Conservation (phyloP, 1,140 invertebrate species). For the Bombus haemorrhoidalis region DNA sequence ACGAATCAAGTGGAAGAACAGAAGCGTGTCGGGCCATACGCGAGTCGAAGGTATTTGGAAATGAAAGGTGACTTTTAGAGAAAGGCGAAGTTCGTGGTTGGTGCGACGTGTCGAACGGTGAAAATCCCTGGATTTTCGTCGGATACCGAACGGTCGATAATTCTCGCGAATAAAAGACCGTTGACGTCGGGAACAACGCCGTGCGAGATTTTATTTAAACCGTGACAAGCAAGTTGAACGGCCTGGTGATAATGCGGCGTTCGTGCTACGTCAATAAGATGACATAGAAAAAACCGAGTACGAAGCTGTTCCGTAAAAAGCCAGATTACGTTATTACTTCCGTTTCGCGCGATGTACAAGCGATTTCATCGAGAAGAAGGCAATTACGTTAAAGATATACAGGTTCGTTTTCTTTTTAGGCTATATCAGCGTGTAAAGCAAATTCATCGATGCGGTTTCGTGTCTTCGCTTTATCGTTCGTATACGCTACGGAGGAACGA, state of each 20-base stretch:
- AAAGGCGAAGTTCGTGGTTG: neutral
- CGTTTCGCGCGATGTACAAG: neutral
- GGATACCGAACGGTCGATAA: neutral
- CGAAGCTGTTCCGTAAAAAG: neutral
- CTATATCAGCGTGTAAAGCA: neutral
- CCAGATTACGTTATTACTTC: neutral
- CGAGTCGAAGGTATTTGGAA: neutral
- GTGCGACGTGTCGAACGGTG: neutral
- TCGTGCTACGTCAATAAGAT: neutral
- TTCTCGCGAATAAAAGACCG: neutral
- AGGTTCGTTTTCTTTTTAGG: neutral
- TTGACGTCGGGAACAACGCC: neutral
- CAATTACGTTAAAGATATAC: neutral
- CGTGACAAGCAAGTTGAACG: neutral
- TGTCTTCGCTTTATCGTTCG: neutral
- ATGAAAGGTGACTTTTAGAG: neutral
- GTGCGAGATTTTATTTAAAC: conserved; percentile 10
- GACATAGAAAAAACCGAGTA: neutral
- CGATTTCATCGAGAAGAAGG: neutral
- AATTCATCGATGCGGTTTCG: neutral
- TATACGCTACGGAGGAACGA: neutral
- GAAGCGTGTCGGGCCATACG: neutral
- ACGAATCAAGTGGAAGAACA: neutral
- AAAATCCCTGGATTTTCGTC: neutral
- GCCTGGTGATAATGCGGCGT: neutral